Evolutionary conservation across 2,888 invertebrate genomes (phyloP).

Genomic region (Macrophya annulata): DNA sequence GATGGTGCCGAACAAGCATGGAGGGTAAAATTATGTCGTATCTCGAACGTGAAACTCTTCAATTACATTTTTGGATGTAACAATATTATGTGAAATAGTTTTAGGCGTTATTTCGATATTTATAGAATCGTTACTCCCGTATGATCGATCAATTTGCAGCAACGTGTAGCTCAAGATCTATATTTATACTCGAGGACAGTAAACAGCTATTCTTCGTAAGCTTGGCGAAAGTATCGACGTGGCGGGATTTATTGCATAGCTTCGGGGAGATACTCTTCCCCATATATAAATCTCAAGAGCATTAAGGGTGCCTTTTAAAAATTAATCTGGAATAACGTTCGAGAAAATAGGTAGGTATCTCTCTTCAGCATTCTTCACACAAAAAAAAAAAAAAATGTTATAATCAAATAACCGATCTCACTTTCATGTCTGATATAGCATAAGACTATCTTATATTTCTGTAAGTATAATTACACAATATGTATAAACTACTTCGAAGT

Average conservation of each 20-base stretch:
- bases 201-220: slow-evolving; percentile 39
- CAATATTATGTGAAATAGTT: not conserved
- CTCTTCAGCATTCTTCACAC: not conserved
- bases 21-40: not conserved
- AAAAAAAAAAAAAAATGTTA: not conserved
- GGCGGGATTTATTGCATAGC: slow-evolving; percentile 42
- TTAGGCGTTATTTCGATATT: not conserved
- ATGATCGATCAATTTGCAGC: slow-evolving; percentile 34
- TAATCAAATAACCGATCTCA: not conserved
- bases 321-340: slow-evolving; percentile 45
- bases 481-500: not conserved
- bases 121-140: not conserved
- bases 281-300: slow-evolving; percentile 43
- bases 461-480: not conserved
- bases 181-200: slow-evolving; percentile 11
- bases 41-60: slow-evolving; percentile 10
- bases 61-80: not conserved
- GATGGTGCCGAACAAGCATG: not conserved
- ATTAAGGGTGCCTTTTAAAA: slow-evolving; percentile 44
- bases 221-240: slow-evolving; percentile 47
- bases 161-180: slow-evolving; percentile 4
- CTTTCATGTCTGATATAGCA: not conserved
- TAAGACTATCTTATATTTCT: not conserved
- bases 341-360: not conserved
- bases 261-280: slow-evolving; percentile 15